Base-by-base conservation (phyloP, 1,140 invertebrate genomes). In the Drosophila baimaii region DNA sequence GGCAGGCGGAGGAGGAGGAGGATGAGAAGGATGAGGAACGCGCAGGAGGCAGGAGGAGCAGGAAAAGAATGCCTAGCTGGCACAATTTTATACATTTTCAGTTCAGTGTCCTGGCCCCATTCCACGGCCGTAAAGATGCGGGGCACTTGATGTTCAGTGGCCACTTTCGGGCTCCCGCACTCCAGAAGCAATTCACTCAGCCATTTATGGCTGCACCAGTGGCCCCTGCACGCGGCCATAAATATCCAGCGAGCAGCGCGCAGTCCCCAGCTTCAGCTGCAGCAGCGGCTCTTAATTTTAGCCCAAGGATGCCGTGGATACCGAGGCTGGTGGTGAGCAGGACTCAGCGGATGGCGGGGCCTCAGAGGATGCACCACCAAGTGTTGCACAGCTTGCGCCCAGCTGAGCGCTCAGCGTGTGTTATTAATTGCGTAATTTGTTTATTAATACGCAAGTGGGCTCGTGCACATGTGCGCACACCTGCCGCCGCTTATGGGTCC, bases 401-500 rank as follows among this genome's bases (percentile, higher is more conserved):
- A 88, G 81, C 79, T 88, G 83, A 74, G 83, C 63, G 73, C 83
- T 79, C 79, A 86, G 51, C 77, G 84, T 71, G 83, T 86, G 83
- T 88, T 73, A 86, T 88, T 86, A 86, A 86, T 88, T 86, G 79
- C 80, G 83, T 88, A 79, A 88, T 83, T 77, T 79, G 83, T 82
- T 82, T 88, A 88, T 86, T 82, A 86, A 86, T 86, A 86, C 64
- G 49, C 82, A 82, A 76, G 25, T 76, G 54, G 65, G 29, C 35
- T 25, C 9, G 27, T 56, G 76, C 47, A 47, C 55, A 72, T 57
- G 35, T 44, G 56, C 39, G 46, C 41, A 29, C 68, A 59, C 62
- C 41, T 56, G 46, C 29, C 29, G 21, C 33, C 17, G 17, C 19
- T 64, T 12, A 46, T 35, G 58, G 17, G n/a, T 29, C 13, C 35